Base-by-base conservation (phyloP, 1,140 invertebrate genomes). In the Spodoptera frugiperda region DNA sequence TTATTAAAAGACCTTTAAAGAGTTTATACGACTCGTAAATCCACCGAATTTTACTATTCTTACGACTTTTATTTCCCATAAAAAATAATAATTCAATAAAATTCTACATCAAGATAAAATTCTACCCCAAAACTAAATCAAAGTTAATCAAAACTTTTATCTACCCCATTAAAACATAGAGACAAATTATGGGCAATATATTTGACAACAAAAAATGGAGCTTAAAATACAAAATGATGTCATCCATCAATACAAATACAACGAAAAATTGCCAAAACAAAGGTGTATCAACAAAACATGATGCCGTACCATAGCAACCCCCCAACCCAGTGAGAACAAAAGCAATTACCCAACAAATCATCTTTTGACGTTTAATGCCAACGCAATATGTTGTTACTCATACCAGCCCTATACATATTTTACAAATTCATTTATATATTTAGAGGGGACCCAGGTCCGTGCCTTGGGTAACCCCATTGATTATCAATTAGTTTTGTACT, bases 271-370 rank as follows among this genome's bases (percentile, higher is more conserved):
- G 80, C 76, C 83, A 87, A 90, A 89, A 89, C 81, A 89, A 87
- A 86, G 73, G 78, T 73, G 78, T 90, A 91, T 91, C 84, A 90
- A 91, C 90, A 87, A 92, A 92, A 91, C 88, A 90, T 82, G 82
- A 74, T 61, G 54, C 11, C 76, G 81, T 78, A 65, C 84, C 89
- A 87, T 89, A 88, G 91, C 87, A 92, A 92, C 90, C 70, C 83
- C 80, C 78, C 70, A 84, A 83, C 87, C 91, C 84, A 74, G 84
- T 55, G 83, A 84, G 82, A 89, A 89, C 85, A 89, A 89, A 93
- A 89, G 80, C 90, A 94, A 94, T 94, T 92, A 94, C 90, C 84
- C 81, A 90, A 94, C 92, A 93, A 94, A 94, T 94, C 92, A 94
- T 94, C 87, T 86, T 88, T 88, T 94, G 92, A 93, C 91, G 87